Conservation (phyloP, 1,140 invertebrate species). For the Bactericera cockerelli region DNA sequence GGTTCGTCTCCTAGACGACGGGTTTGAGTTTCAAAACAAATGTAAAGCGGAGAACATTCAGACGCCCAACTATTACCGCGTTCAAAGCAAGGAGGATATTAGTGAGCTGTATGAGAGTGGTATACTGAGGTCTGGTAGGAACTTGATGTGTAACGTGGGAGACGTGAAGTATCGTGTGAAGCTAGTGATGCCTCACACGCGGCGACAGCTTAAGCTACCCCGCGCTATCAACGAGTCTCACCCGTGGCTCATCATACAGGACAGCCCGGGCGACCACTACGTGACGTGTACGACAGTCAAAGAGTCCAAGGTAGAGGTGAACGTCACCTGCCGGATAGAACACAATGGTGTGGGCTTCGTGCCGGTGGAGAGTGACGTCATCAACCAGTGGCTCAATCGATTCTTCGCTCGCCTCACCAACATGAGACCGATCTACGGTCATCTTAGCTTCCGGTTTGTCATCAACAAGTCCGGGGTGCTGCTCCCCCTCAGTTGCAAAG, state of each 20-base stretch:
- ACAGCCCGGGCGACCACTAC: slow-evolving; percentile 52
- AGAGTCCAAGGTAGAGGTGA: slow-evolving; percentile 53
- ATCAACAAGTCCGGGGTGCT: slow-evolving; percentile 29
- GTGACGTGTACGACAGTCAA: slow-evolving; percentile 65
- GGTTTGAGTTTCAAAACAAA: slow-evolving; percentile 46
- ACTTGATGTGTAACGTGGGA: slow-evolving; percentile 54
- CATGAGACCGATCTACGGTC: slow-evolving; percentile 46
- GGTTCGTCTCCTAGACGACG: slow-evolving; percentile 52
- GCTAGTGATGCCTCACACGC: slow-evolving; percentile 42
- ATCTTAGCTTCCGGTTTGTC: slow-evolving; percentile 56
- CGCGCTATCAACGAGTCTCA: slow-evolving; percentile 33
- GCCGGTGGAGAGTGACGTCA: slow-evolving; percentile 46
- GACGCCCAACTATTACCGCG: slow-evolving; percentile 43
- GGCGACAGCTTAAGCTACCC: slow-evolving; percentile 40
- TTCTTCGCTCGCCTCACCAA: slow-evolving; percentile 47
- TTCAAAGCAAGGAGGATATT: slow-evolving; percentile 47
- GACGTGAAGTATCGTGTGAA: slow-evolving; percentile 50
- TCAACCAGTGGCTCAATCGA: slow-evolving; percentile 49
- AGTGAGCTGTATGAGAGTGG: slow-evolving; percentile 49
- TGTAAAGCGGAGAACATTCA: slow-evolving; percentile 43
- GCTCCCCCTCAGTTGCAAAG: slow-evolving; percentile 45
- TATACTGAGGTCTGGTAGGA: slow-evolving; percentile 39
- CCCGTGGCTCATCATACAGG: slow-evolving; percentile 57
- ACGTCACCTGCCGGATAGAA: slow-evolving; percentile 58
- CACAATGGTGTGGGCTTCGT: slow-evolving; percentile 45